Base-by-base conservation (phyloP, 2,888 invertebrate species). In the Lathronympha strigana region DNA sequence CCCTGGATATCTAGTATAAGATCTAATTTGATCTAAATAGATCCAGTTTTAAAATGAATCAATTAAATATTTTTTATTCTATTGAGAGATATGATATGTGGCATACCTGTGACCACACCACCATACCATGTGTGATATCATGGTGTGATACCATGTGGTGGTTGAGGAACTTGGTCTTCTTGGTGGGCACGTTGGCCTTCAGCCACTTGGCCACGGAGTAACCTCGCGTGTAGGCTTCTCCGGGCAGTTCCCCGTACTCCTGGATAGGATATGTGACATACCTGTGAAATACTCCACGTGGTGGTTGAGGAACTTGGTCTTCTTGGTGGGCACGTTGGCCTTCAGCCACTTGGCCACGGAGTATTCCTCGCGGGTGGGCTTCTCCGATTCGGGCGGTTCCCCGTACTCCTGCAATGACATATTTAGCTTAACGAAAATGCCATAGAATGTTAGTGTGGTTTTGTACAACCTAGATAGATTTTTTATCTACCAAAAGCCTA, bases 111-210 rank as follows among this genome's bases (percentile, higher is more conserved):
- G n/a, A n/a, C n/a, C n/a, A n/a, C n/a, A n/a, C n/a, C n/a, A n/a
- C n/a, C n/a, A n/a, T n/a, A n/a, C n/a, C n/a, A n/a, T n/a, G n/a
- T n/a, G n/a, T n/a, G n/a, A n/a, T n/a, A n/a, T n/a, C n/a, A n/a
- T n/a, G n/a, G n/a, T n/a, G n/a, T n/a, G n/a, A n/a, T n/a, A n/a
- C 97, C 11, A 99, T 99, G 87, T 98, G 96, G 85, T 99, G 99
- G 80, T 97, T 98, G 57, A 98, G 93, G 83, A 99, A 98, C 87
- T 98, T 98, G 0, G 98, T 99, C 84, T 97, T 98, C 91, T 99
- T 98, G 2, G 96, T 96, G 36, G 97, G 98, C 23, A 98, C 95
- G 88, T 98, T 98, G 72, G 97, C 97, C 61, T 97, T 95, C 75
- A 99, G 92, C 96, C 98, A 98, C 85, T 98, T 98, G 0, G 98